These are phyloP conservation scores for Chaetura pelagica DNA, from an alignment of 2,113 vertebrate genomes.

Conservation along the genomic window DNA sequence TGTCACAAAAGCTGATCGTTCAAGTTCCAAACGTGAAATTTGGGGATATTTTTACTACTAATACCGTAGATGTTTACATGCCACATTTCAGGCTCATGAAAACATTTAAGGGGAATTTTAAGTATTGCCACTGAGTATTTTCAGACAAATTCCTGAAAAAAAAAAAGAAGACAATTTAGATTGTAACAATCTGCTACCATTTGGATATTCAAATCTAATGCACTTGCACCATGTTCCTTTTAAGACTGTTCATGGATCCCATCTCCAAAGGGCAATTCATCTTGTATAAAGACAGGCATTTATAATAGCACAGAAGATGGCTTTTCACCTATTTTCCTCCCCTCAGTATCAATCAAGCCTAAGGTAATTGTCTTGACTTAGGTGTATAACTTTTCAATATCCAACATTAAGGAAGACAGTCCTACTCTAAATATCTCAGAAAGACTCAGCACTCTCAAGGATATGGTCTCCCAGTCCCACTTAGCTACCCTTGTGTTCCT, in stretches of 20 bases:
- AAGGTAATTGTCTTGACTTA: background rate
- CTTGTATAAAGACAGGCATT: background rate
- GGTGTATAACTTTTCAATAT: background rate
- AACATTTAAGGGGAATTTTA: background rate
- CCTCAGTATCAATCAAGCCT: background rate
- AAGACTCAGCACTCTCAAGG: background rate
- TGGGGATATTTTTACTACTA: background rate
- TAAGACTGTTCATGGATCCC: background rate
- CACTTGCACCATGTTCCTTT: background rate
- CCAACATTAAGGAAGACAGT: background rate
- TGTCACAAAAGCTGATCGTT: background rate
- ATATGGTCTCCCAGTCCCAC: background rate
- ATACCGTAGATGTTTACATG: slow-evolving; percentile 1
- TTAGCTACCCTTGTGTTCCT: background rate
- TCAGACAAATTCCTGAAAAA: background rate
- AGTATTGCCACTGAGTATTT: background rate
- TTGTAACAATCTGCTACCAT: background rate
- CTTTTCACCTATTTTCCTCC: background rate
- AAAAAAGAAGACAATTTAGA: background rate
- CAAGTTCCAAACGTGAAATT: background rate
- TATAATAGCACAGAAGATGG: background rate
- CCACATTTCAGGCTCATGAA: background rate
- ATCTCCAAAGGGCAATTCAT: background rate
- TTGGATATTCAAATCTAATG: background rate
- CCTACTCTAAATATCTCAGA: background rate